Evolutionary conservation across 1,140 invertebrate species (phyloP).

Genomic region (Nasonia longicornis): DNA sequence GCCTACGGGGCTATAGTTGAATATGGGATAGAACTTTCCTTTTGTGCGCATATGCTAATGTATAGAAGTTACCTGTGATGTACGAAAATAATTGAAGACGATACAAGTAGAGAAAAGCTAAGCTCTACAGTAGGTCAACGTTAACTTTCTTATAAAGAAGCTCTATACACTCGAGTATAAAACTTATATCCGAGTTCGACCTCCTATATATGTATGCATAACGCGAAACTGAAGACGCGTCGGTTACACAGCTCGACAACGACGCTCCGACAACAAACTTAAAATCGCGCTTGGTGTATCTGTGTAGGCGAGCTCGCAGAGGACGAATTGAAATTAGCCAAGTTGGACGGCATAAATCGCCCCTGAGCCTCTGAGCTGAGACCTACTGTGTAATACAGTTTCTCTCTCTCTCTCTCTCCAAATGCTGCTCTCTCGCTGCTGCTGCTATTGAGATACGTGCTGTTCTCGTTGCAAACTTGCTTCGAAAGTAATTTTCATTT

Average conservation of each 20-base stretch:
- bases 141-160: no score
- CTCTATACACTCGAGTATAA: no score
- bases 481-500: not conserved
- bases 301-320: not conserved
- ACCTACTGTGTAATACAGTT: not conserved
- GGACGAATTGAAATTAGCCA: constrained; percentile 19
- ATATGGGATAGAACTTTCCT: not conserved
- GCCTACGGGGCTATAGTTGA: not conserved
- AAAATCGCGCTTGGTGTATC: not conserved
- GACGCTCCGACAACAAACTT: not conserved
- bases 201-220: not conserved
- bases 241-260: not conserved
- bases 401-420: not conserved
- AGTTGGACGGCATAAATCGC: constrained; percentile 5
- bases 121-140: no score
- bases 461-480: not conserved
- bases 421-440: not conserved
- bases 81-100: no score
- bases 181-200: no score
- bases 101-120: no score
- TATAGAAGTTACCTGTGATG: no score
- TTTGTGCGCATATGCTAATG: no score
- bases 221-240: not conserved
- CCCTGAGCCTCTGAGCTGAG: not conserved
- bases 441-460: not conserved